Evolutionary conservation across 2,888 invertebrate genomes (phyloP).

Genomic region (Podabrus alpinus): DNA sequence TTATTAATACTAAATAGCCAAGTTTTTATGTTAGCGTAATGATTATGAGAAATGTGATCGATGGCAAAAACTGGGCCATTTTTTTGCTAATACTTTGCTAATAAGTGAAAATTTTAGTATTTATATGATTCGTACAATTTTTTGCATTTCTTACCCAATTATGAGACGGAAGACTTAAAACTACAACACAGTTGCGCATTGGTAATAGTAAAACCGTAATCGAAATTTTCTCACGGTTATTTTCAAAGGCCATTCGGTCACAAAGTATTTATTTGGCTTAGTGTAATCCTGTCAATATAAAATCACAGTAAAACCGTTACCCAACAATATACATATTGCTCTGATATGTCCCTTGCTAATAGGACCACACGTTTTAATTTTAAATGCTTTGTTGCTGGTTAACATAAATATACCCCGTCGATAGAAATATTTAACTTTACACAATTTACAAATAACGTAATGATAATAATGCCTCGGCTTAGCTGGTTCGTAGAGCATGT

Average conservation of each 20-base stretch:
- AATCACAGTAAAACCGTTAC: not conserved
- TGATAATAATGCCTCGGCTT: too few species aligned
- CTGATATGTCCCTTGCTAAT: too few species aligned
- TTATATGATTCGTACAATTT: not conserved
- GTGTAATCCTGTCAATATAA: slow-evolving; percentile 77
- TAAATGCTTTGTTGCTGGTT: too few species aligned
- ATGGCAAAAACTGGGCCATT: slow-evolving; percentile 93
- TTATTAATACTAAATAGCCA: slow-evolving; percentile 96
- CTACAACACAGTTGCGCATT: slow-evolving; percentile 95
- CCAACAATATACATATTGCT: too few species aligned
- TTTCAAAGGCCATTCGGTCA: slow-evolving; percentile 97
- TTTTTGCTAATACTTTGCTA: slow-evolving; percentile 84
- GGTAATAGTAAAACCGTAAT: slow-evolving; percentile 97
- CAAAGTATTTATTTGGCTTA: slow-evolving; percentile 91
- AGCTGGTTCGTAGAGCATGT: too few species aligned
- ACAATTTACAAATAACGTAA: too few species aligned
- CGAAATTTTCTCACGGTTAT: slow-evolving; percentile 95
- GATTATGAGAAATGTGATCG: slow-evolving; percentile 90
- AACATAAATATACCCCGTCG: too few species aligned
- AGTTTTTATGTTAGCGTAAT: slow-evolving; percentile 92
- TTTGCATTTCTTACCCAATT: slow-evolving; percentile 71
- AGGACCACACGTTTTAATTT: too few species aligned
- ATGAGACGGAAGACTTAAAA: slow-evolving; percentile 84
- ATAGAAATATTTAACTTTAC: too few species aligned
- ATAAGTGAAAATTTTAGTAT: slow-evolving; percentile 33